Evolutionary conservation across 2,888 invertebrate genomes (phyloP), one percentile per base, ranked within the genome.

Genomic region (Pegoplata infirma): DNA sequence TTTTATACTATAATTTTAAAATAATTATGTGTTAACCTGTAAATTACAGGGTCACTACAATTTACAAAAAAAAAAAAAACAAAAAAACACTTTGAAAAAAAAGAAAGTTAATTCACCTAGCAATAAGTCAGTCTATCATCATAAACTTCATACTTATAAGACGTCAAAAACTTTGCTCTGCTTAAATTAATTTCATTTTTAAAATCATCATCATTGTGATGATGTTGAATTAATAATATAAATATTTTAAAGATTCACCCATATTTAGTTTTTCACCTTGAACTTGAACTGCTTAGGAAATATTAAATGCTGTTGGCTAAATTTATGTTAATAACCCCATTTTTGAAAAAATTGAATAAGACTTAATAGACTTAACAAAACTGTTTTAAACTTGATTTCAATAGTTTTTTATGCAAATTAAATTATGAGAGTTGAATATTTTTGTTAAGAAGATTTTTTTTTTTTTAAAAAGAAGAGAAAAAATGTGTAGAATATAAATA

Each of bases 381-480:
- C n/a, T 23, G 23, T 6, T 21, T n/a, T 21, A 71, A 44, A 25
- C 12, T 46, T 49, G 51, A 16, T 10, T n/a, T 44, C n/a, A 32
- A 19, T 17, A 28, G 49, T 25, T 73, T 73, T 74, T 28, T 67
- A 74, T 74, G 74, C 59, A 74, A 74, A 74, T 74, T 19, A 53
- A 16, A 2, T 46, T 23, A 16, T 5, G 23, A 12, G 12, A 25
- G 46, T 32, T 12, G 4, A n/a, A 40, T 12, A n/a, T 40, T 2
- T 40, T n/a, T 40, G 12, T 40, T 40, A 40, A 40, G 3, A 40
- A 40, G 12, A n/a, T 12, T 32, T 10, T 12, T 40, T 40, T n/a
- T n/a, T n/a, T n/a, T n/a, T n/a, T n/a, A n/a, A 40, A 40, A 40
- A 40, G 36, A 32, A 32, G 32, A 32, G 1, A 32, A 3, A 32